Conservation (phyloP, 2,797 vertebrate genomes). For the Coendou prehensilis region DNA sequence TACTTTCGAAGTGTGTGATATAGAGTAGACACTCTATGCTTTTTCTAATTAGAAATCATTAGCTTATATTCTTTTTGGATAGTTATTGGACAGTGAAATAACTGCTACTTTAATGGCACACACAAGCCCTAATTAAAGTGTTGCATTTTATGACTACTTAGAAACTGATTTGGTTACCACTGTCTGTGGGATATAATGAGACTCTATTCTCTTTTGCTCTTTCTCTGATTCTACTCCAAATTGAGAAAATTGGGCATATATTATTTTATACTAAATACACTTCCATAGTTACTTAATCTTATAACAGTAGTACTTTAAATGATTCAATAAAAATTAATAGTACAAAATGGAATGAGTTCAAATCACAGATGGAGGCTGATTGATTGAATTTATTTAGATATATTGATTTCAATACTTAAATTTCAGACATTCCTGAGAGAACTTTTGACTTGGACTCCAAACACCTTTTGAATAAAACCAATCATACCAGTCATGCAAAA, state of each 20-base stretch:
- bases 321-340: not conserved
- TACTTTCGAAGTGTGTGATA: not conserved
- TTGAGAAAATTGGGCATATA: not conserved
- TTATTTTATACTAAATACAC: not conserved
- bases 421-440: not conserved
- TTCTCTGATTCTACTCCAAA: not conserved
- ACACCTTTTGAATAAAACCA: not conserved
- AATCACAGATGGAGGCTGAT: not conserved
- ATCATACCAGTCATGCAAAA: not conserved
- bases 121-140: not conserved
- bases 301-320: not conserved
- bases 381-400: not conserved
- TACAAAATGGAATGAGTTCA: not conserved
- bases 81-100: not conserved
- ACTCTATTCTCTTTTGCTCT: not conserved
- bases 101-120: not conserved
- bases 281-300: not conserved
- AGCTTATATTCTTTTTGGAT: slow-evolving; percentile 33
- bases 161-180: not conserved
- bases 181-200: not conserved
- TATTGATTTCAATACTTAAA: slow-evolving; percentile 22
- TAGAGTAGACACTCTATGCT: not conserved
- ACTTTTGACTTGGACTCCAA: slow-evolving; percentile 18
- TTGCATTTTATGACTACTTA: not conserved
- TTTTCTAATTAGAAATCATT: slow-evolving; percentile 55